phyloP scores from a whole-genome alignment of 2,797 vertebrate species.

The Serranus cabrilla region DNA sequence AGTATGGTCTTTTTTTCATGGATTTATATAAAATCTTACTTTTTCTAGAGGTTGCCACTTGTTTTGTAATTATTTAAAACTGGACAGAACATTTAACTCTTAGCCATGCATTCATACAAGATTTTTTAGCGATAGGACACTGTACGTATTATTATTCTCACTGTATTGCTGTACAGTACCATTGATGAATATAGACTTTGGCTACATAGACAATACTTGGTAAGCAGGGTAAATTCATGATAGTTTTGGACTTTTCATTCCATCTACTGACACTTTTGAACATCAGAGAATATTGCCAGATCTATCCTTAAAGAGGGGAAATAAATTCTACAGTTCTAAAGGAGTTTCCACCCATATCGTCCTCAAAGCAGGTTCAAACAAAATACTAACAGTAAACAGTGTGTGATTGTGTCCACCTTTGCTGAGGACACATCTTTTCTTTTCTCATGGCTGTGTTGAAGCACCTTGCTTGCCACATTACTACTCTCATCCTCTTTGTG shows the following conservation, averaged over 20 bases:
- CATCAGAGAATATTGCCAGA: background rate
- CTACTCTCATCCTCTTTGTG: slow-evolving; percentile 45
- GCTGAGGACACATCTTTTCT: slow-evolving; percentile 24
- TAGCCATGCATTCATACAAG: too few relatives aligned
- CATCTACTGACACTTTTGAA: background rate
- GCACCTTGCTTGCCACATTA: slow-evolving; percentile 34
- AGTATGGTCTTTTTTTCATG: too few relatives aligned
- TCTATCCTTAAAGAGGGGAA: background rate
- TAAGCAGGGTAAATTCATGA: background rate
- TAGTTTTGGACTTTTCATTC: background rate
- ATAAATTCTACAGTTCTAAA: background rate
- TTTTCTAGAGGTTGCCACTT: too few relatives aligned
- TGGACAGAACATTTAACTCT: too few relatives aligned
- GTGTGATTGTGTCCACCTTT: slow-evolving; percentile 14
- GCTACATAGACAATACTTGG: background rate
- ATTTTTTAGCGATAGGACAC: too few relatives aligned
- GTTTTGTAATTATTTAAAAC: too few relatives aligned
- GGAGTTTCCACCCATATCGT: background rate
- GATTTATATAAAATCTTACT: too few relatives aligned
- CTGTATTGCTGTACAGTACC: too few relatives aligned
- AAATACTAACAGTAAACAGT: slow-evolving; percentile 8
- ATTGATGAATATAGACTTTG: background rate
- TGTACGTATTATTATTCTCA: too few relatives aligned
- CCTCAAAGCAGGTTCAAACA: slow-evolving; percentile 48
- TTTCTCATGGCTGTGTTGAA: slow-evolving; percentile 32